Conservation (phyloP, 2,888 invertebrate species). For the Graphium colonna region DNA sequence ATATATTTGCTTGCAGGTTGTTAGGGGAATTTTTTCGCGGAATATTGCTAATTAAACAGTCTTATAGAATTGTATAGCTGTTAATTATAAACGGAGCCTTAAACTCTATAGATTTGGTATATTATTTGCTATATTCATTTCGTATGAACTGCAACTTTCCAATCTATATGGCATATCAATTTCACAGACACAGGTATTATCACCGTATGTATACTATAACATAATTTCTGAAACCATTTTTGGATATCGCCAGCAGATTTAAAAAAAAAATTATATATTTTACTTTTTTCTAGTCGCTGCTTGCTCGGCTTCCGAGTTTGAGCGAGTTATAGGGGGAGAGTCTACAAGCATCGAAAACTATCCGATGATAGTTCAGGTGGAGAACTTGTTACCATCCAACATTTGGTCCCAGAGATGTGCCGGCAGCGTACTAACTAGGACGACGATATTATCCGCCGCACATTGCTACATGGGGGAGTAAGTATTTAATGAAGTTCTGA, state of each 20-base stretch:
- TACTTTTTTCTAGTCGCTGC: background rate
- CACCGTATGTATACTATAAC: no score
- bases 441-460: slow-evolving; percentile 40
- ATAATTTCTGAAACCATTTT: background rate
- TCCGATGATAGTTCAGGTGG: slow-evolving; percentile 46
- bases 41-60: no score
- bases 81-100: no score
- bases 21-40: no score
- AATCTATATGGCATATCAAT: no score
- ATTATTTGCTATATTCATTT: no score
- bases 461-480: slow-evolving; percentile 46
- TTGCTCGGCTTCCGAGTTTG: slow-evolving; percentile 20
- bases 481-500: slow-evolving; percentile 26
- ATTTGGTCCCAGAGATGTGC: slow-evolving; percentile 47
- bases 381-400: slow-evolving; percentile 27
- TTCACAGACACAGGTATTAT: no score
- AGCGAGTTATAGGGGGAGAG: slow-evolving; percentile 38
- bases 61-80: no score
- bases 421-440: slow-evolving; percentile 41
- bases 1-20: no score
- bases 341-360: slow-evolving; percentile 38
- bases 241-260: background rate
- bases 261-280: no score
- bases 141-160: no score
- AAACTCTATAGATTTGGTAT: no score